Percentiles rank a stretch among this genome's conserved stretches.
phyloP scores from a whole-genome alignment of 2,113 vertebrate species.

The Lagopus muta region DNA sequence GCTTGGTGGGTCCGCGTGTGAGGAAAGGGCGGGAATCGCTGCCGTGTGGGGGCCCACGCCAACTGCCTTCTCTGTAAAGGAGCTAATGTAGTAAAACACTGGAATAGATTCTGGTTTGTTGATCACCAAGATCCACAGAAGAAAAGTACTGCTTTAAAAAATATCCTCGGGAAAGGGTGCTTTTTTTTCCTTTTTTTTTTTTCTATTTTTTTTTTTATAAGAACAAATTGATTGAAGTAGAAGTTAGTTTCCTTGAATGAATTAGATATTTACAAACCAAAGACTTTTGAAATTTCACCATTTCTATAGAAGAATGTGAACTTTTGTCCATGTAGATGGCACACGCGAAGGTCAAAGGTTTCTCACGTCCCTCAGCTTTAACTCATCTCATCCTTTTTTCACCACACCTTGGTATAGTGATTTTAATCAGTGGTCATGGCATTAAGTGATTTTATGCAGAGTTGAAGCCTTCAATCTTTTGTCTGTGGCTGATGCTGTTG shows the following conservation, averaged over 20 bases:
- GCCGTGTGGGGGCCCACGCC: accelerated
- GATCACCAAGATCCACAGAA: not conserved
- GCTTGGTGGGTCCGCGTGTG: accelerated
- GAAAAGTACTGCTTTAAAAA: not conserved
- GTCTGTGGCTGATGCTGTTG: not conserved
- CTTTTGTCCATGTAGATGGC: not conserved
- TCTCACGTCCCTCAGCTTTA: not conserved
- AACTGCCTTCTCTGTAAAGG: too few species aligned
- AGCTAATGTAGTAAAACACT: too few species aligned
- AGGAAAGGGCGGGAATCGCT: accelerated
- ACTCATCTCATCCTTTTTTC: not conserved
- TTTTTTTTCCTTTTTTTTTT: not conserved
- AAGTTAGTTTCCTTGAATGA: not conserved
- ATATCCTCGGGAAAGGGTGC: not conserved
- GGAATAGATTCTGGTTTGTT: not conserved
- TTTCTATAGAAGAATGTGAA: not conserved
- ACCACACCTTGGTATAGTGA: not conserved
- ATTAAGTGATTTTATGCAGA: not conserved
- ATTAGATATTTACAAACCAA: not conserved
- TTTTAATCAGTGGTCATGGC: not conserved
- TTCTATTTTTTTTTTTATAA: not conserved
- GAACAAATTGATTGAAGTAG: constrained; percentile 4
- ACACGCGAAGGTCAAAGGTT: not conserved
- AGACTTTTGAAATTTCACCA: not conserved
- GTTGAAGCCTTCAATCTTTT: not conserved